These are phyloP conservation scores for Drosophila prolongata DNA, from an alignment of 2,888 invertebrate species.

Conservation along the genomic window DNA sequence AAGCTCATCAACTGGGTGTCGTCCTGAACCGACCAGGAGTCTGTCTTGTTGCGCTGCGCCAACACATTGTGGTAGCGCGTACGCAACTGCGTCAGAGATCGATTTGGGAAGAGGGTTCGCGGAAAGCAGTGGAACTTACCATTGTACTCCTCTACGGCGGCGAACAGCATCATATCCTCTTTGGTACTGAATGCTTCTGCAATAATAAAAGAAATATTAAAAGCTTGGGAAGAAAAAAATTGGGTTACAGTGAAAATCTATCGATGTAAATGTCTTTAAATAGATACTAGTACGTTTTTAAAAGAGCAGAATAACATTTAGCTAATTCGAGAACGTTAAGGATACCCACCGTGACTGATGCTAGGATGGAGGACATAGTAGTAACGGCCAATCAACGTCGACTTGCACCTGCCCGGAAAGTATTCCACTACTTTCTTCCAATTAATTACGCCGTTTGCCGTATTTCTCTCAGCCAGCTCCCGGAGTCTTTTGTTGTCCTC, in stretches of 20 bases:
- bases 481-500: constrained; percentile 89
- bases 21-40: constrained; percentile 87
- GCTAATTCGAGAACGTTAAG: not conserved
- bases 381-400: constrained; percentile 88
- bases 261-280: too few species aligned
- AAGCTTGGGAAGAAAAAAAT: too few species aligned
- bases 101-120: constrained; percentile 86
- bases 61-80: constrained; percentile 86
- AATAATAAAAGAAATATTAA: not conserved
- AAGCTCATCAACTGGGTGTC: constrained; percentile 87
- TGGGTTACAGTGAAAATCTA: too few species aligned
- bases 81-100: constrained; percentile 87
- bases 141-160: constrained; percentile 87
- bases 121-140: constrained; percentile 86
- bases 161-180: constrained; percentile 88
- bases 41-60: constrained; percentile 81
- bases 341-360: constrained; percentile 73
- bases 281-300: too few species aligned
- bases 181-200: constrained; percentile 86
- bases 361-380: constrained; percentile 78
- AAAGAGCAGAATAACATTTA: not conserved
- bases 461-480: constrained; percentile 87
- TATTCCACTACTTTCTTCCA: constrained; percentile 89
- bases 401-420: constrained; percentile 87
- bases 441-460: constrained; percentile 88